A percentile compares a stretch with the other conserved stretches of the same genome.
These are phyloP conservation scores for Allolobophora icterica DNA, from an alignment of 2,888 invertebrate species.

Conservation along the genomic window DNA sequence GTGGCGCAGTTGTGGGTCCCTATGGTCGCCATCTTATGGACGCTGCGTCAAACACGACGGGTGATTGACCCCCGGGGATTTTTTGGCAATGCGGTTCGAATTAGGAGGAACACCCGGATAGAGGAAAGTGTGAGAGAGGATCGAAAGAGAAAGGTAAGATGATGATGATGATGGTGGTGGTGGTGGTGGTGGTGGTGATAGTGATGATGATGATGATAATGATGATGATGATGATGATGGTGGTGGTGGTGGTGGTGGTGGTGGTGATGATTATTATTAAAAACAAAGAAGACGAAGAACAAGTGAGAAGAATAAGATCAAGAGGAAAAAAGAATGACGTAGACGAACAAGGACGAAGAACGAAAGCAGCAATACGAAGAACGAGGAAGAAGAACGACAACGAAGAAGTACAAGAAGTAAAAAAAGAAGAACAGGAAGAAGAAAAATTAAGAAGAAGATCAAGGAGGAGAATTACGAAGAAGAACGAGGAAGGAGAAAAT, in stretches of 20 bases:
- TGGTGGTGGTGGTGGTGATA: too few relatives aligned
- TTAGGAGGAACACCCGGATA: background rate
- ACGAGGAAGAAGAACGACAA: background rate
- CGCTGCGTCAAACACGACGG: background rate
- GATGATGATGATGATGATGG: conserved; percentile 12
- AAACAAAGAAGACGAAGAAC: background rate
- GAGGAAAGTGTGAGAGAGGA: background rate
- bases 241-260: background rate
- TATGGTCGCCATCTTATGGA: background rate
- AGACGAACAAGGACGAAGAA: too few relatives aligned
- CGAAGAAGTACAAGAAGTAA: too few relatives aligned
- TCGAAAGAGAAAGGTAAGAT: background rate
- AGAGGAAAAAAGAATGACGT: too few relatives aligned
- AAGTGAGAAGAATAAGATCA: too few relatives aligned
- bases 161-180: background rate
- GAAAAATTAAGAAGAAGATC: background rate
- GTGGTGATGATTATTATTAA: background rate
- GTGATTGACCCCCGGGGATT: background rate
- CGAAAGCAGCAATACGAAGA: too few relatives aligned
- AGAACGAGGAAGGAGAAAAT: background rate
- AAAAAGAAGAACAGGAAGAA: too few relatives aligned
- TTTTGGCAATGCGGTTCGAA: background rate
- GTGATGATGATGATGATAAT: background rate
- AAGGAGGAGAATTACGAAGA: too few relatives aligned
- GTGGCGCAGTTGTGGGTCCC: background rate